Percentiles rank a stretch among this genome's conserved stretches.
These are phyloP conservation scores for Drosophila pseudoobscura DNA, from an alignment of 1,140 invertebrate species.

Conservation along the genomic window DNA sequence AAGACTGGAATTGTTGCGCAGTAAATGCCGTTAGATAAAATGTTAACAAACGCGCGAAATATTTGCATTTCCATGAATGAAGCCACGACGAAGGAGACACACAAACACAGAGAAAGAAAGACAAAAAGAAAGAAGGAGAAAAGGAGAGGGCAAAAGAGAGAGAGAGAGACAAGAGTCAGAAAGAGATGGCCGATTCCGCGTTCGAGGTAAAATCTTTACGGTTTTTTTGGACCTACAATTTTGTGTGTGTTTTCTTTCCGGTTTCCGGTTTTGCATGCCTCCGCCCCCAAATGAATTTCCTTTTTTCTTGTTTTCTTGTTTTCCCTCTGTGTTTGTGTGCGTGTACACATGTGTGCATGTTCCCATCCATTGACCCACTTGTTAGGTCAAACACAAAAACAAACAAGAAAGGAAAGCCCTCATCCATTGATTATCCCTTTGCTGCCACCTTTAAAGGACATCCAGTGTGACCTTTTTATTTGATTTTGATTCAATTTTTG, in stretches of 20 bases:
- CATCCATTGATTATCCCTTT: background rate
- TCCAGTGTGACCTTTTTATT: background rate
- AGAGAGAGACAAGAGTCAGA: background rate
- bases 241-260: conserved; percentile 21
- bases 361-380: conserved; percentile 33
- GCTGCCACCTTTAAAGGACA: conserved; percentile 9
- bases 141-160: background rate
- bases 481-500: background rate
- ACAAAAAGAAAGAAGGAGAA: background rate
- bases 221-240: conserved; percentile 19
- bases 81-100: conserved; percentile 5
- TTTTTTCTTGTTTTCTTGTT: background rate
- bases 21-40: conserved; percentile 56
- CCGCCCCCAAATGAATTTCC: conserved; percentile 1
- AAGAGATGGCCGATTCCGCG: conserved; percentile 6
- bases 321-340: conserved; percentile 1
- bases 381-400: conserved; percentile 21
- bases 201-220: conserved; percentile 20
- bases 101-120: background rate
- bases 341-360: conserved; percentile 24
- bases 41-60: conserved; percentile 50
- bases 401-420: background rate
- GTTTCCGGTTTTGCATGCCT: conserved; percentile 5
- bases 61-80: conserved; percentile 73
- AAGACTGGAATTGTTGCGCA: conserved; percentile 36